Conservation (phyloP, 1,140 invertebrate genomes). For the Pinna nobilis region DNA sequence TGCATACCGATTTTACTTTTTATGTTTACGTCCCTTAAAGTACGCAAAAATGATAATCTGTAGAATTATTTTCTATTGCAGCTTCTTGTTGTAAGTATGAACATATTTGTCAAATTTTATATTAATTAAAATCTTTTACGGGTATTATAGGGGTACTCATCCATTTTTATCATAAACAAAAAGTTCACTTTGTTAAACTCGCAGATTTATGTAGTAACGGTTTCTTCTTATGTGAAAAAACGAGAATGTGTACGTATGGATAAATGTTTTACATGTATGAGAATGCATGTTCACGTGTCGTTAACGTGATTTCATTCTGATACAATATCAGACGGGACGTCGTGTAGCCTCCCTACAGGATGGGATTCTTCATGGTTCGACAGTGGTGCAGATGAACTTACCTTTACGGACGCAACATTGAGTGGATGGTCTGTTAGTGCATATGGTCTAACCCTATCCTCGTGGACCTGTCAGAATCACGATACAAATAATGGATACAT, state of each 20-base stretch:
- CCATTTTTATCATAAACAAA: no score
- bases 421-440: conserved; percentile 22
- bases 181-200: no score
- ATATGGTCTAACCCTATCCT: conserved; percentile 12
- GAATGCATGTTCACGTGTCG: neutral
- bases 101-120: neutral
- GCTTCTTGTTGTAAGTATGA: conserved; percentile 5
- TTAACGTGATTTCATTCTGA: neutral
- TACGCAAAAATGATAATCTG: no score
- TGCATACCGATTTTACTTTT: no score
- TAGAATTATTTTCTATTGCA: neutral
- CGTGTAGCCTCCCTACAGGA: conserved; percentile 27
- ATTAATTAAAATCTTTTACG: neutral
- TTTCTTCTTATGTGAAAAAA: no score
- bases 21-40: no score
- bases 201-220: neutral
- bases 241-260: neutral
- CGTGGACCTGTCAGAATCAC: conserved; percentile 32
- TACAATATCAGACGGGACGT: neutral
- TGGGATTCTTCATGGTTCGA: conserved; percentile 35
- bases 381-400: conserved; percentile 17
- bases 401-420: conserved; percentile 16
- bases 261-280: neutral
- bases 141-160: no score
- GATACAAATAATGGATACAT: conserved; percentile 14